Percentiles rank a stretch among this genome's conserved stretches.
phyloP scores from a whole-genome alignment of 2,888 invertebrate species.

The Eupithecia centaureata region DNA sequence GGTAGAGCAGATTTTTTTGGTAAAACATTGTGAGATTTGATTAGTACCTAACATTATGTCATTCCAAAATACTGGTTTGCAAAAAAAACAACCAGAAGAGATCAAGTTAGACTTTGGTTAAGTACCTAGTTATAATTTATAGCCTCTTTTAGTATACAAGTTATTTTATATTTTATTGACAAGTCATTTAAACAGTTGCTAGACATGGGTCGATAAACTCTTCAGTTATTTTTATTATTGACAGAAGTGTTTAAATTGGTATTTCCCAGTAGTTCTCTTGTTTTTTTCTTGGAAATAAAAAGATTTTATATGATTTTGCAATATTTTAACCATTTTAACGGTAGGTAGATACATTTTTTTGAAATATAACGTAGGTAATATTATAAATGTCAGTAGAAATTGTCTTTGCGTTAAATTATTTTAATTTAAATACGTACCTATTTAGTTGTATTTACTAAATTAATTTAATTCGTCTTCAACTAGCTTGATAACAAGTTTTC shows the following conservation, averaged over 20 bases:
- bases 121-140: slow-evolving; percentile 1
- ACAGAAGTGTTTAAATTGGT: neutral
- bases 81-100: neutral
- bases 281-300: neutral
- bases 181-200: neutral
- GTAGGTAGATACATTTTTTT: too few relatives aligned
- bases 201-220: slow-evolving; percentile 3
- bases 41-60: neutral
- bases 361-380: too few relatives aligned
- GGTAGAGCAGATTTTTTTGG: too few relatives aligned
- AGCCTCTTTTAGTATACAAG: neutral
- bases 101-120: slow-evolving; percentile 2
- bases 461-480: neutral
- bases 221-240: neutral
- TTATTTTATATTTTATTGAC: slow-evolving; percentile 9
- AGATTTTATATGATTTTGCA: neutral
- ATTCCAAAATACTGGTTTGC: neutral
- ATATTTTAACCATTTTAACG: too few relatives aligned
- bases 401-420: too few relatives aligned
- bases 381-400: too few relatives aligned
- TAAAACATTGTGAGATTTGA: neutral
- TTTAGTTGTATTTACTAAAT: neutral
- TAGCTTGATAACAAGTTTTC: neutral
- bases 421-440: neutral
- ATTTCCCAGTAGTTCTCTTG: neutral